Conservation (phyloP, 2,888 invertebrate species). For the Lathronympha strigana region DNA sequence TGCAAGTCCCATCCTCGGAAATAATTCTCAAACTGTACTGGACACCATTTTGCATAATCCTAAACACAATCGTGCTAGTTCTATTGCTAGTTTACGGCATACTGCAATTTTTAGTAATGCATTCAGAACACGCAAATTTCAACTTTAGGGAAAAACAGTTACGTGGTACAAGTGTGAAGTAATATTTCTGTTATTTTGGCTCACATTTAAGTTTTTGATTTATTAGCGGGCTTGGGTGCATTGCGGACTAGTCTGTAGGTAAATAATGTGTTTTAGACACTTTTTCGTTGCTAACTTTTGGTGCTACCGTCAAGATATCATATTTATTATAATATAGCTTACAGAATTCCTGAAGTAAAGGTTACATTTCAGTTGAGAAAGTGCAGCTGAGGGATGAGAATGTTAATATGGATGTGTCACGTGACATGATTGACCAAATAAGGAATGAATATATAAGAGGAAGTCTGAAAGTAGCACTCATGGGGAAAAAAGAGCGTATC, state of each 20-base stretch:
- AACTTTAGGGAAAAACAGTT: neutral
- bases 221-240: conserved; percentile 29
- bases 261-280: conserved; percentile 21
- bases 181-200: neutral
- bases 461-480: too few relatives aligned
- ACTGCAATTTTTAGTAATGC: conserved; percentile 6
- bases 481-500: too few relatives aligned
- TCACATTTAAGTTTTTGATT: conserved; percentile 40
- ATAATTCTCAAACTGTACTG: conserved; percentile 38
- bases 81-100: conserved; percentile 33
- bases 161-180: neutral
- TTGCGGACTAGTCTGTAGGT: conserved; percentile 28
- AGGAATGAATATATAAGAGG: too few relatives aligned
- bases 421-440: too few relatives aligned
- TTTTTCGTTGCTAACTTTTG: neutral
- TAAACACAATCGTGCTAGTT: conserved; percentile 39
- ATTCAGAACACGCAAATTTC: neutral
- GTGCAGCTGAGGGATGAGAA: too few relatives aligned
- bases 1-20: conserved; percentile 31
- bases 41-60: conserved; percentile 41
- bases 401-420: too few relatives aligned
- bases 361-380: too few relatives aligned
- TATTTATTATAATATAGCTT: neutral
- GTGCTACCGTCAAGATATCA: neutral
- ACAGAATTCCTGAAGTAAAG: too few relatives aligned